Evolutionary conservation across 2,113 vertebrate genomes (phyloP), one percentile per base, ranked within the genome.

Genomic region (Hippocampus comes): DNA sequence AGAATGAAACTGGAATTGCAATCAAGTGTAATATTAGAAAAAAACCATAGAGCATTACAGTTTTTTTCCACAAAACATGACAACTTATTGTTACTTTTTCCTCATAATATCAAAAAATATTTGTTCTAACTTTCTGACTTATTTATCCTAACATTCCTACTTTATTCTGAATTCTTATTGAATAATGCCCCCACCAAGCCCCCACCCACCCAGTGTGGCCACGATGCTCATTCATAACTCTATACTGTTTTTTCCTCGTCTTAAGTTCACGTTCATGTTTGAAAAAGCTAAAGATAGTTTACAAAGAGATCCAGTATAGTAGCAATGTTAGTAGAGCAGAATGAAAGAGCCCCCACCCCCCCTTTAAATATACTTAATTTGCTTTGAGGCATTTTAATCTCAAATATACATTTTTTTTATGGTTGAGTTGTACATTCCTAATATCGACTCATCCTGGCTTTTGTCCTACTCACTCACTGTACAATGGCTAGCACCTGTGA

Each of bases 381-480:
- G 41, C 48, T 80, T 78, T 77, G 69, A 83, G 78, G 78, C 79
- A 77, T 86, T 84, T 76, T 64, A 18, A 73, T n/a, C 65, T 55
- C 38, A 51, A 21, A 53, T n/a, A n/a, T 41, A 34, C 10, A 51
- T 27, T 17, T 59, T 43, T 53, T 48, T 25, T 1, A 57, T 42
- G 43, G 66, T 82, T 48, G 68, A 17, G 25, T 69, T 66, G 67
- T 75, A 82, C 82, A 87, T 89, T 87, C 82, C 80, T 76, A 34
- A 51, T 41, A 48, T 70, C 61, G 34, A 61, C 67, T 38, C 55
- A 38, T 21, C 70, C 65, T 75, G 38, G 68, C 76, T 71, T 70
- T 53, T 48, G 9, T 75, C 68, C 68, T 68, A 63, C 71, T 75
- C 74, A 72, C 53, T 66, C 42, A 21, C 15, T 53, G 23, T 30